Base-by-base conservation (phyloP, 2,113 vertebrate genomes). In the Cheirogaleus medius region DNA sequence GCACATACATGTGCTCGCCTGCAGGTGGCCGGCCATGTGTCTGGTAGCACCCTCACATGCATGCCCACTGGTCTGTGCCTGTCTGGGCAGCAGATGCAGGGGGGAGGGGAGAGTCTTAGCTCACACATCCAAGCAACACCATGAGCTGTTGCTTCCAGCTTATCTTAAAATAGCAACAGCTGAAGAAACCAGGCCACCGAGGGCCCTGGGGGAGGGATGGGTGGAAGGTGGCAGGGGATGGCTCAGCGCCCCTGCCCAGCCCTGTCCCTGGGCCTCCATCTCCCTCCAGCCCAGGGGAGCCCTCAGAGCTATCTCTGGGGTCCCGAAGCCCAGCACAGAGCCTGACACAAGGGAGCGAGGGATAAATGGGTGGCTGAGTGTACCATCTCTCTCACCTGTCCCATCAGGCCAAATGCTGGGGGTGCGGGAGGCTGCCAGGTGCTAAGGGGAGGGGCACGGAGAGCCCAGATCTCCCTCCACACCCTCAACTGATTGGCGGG, bases 91-190 rank as follows among this genome's bases (percentile, higher is more conserved):
- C 97, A 98, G 97, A 97, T 96, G 95, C 77, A 83, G 47, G 64
- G 69, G 91, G 96, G 97, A 94, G 85, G 96, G 97, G 93, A 95
- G 82, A 96, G 92, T 97, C 98, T 98, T 94, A 96, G 96, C 97
- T 98, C 97, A 96, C 96, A 96, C 98, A 97, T 96, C 95, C 60
- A 98, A 98, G 98, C 98, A 97, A 96, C 95, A 97, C 97, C 95
- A 96, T 71, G 97, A 99, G 98, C 98, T 44, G 76, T 98, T 96
- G 96, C 98, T 98, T 99, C 98, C 98, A 99, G 99, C 99, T 99
- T 99, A 99, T 98, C 98, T 98, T 98, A 99, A 99, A 99, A 99
- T 99, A 99, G 99, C 98, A 99, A 97, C 99, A 98, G 98, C 97
- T 98, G 98, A 99, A 98, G 98, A 99, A 98, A 99, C 96, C 98